Evolutionary conservation across 2,797 vertebrate species (phyloP), one percentile per base, ranked within the genome.

Genomic region (Gobio occitaniae): DNA sequence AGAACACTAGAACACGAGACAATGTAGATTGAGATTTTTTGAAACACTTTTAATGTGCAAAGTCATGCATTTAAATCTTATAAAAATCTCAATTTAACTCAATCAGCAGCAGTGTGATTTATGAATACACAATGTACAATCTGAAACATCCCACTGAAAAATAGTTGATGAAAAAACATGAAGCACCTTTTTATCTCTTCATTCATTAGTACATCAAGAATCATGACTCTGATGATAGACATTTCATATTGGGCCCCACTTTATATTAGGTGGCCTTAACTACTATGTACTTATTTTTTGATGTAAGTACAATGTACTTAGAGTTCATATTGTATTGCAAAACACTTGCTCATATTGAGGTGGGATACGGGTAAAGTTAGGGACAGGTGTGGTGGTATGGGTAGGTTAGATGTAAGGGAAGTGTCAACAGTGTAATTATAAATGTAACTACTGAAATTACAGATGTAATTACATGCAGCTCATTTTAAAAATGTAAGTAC

Each of bases 41-140:
- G 72, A 88, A 88, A 85, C 66, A 32, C 92, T 92, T 90, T 95
- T 92, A 91, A 94, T 95, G 94, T 95, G 94, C 94, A 95, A 95
- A 94, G 89, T 94, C 94, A 94, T 95, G 94, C 93, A 91, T 88
- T 93, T 86, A 88, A 78, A 82, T 80, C 89, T 91, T 86, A 90
- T 85, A 84, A 91, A 81, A 88, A 90, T 90, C 91, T 92, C 16
- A 59, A 84, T 87, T 86, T 78, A 80, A 82, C 50, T 48, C 69
- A 44, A 86, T 86, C 87, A 90, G 91, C 93, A 92, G 91, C 90
- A 80, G 80, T 78, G 78, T 89, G 83, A 81, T 83, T 48, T 84
- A 83, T 78, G 32, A 82, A 70, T 44, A 48, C 78, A 82, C 75
- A 17, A 54, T 32, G 50, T 32, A 16, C 66, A 63, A 36, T 79